Evolutionary conservation across 2,797 vertebrate genomes (phyloP).

Genomic region (Tolypeutes matacus): DNA sequence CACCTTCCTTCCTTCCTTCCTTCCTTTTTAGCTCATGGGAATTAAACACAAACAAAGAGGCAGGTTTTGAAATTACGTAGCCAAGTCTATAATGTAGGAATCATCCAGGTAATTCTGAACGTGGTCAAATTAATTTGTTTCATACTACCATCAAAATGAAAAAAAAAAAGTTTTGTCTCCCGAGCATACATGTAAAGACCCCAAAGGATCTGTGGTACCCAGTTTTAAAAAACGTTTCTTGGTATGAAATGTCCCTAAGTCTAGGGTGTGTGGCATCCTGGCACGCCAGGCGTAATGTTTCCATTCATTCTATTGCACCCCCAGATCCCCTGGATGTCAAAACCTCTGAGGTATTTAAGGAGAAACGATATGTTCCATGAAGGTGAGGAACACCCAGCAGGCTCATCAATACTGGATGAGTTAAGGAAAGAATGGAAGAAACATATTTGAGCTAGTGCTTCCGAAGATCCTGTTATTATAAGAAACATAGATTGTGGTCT

Average conservation of each 20-base stretch:
- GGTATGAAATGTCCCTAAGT: background rate
- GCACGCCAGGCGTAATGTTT: background rate
- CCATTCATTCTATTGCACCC: background rate
- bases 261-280: background rate
- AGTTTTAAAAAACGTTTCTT: background rate
- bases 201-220: accelerated
- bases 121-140: background rate
- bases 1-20: background rate
- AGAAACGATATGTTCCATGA: background rate
- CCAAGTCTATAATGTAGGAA: background rate
- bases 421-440: background rate
- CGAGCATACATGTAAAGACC: background rate
- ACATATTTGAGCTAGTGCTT: background rate
- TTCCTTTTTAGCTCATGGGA: background rate
- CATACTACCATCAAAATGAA: background rate
- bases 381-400: background rate
- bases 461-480: background rate
- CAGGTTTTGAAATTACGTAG: background rate
- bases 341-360: background rate
- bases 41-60: accelerated
- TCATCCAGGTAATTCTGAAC: background rate
- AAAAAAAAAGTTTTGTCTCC: background rate
- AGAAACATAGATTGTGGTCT: background rate
- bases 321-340: background rate
- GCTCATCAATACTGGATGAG: background rate